Percentiles rank a stretch among this genome's conserved stretches.
phyloP scores from a whole-genome alignment of 2,113 vertebrate species.

The Acrocephalus arundinaceus region DNA sequence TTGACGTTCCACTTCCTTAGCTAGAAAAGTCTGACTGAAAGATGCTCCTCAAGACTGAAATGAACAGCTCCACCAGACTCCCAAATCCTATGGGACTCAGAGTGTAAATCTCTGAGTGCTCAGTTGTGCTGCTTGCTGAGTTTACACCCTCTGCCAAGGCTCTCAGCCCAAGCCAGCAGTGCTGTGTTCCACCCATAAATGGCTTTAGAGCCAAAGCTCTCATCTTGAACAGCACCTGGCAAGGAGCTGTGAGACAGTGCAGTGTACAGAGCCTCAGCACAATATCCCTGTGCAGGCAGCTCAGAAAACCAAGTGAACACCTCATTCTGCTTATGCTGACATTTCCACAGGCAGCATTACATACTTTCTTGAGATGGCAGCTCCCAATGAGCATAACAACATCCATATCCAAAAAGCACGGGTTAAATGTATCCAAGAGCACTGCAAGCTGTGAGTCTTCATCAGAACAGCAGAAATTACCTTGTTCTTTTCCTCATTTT shows the following conservation, averaged over 20 bases:
- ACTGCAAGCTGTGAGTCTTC: background rate
- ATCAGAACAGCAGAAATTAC: constrained; percentile 36
- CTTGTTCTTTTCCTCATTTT: constrained; percentile 36
- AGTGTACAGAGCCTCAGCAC: background rate
- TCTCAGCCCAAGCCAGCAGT: background rate
- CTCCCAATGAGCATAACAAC: background rate
- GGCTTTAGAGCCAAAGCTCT: constrained; percentile 21
- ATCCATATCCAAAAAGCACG: background rate
- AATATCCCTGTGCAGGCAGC: background rate
- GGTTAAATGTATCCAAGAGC: constrained; percentile 5
- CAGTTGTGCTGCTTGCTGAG: background rate
- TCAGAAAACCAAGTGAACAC: background rate
- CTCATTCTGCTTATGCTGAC: constrained; percentile 10
- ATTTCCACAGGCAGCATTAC: background rate
- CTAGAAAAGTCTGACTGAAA: background rate
- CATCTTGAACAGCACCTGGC: constrained; percentile 5
- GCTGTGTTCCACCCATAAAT: constrained; percentile 24
- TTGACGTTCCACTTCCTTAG: background rate
- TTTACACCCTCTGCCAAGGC: background rate
- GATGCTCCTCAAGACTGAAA: background rate
- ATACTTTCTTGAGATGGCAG: background rate
- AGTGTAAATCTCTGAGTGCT: background rate
- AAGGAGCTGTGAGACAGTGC: background rate
- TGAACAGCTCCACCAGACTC: background rate
- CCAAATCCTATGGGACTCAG: background rate